Base-by-base conservation (phyloP, 2,113 vertebrate genomes). In the Crocuta crocuta region DNA sequence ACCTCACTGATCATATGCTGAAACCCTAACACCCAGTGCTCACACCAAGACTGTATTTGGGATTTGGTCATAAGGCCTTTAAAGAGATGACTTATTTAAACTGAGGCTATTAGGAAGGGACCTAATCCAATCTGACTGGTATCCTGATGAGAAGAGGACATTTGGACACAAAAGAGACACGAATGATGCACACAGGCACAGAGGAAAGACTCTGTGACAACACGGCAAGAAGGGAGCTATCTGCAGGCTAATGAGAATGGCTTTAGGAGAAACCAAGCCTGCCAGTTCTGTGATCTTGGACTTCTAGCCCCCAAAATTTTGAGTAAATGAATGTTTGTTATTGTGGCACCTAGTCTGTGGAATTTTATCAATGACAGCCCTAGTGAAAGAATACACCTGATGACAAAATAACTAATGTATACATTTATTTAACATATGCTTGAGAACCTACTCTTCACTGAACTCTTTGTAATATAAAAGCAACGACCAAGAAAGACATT, bases 121-220 rank as follows among this genome's bases (percentile, higher is more conserved):
- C 10, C 1, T 66, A 12, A 43, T 80, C 11, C 10, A 89, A 21
- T 71, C 1, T 85, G 5, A 65, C 8, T 13, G 0, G 5, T 48
- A 0, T 50, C 35, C 5, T 12, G 19, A 17, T n/a, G 15, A 55
- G 10, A 55, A 66, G 4, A 66, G 5, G 1, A 48, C 26, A 61
- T 91, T 10, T 45, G 58, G 17, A 15, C 50, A 66, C 21, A 24
- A n/a, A 84, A 48, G 24, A 76, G 11, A 48, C 1, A 7, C 1
- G 1, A 23, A 3, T 7, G 3, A 17, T 8, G 1, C 16, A 4
- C 0, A 7, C 4, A 66, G 28, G 61, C 21, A 19, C 4, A 43
- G 21, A 66, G 33, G 19, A 81, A 50, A 58, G 5, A 9, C 21
- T 61, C 2, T 9, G 21, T 61, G 58, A 81, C 3, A 7, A 39